Conservation (phyloP, 1,140 invertebrate species). For the Zaprionus camerounensis region DNA sequence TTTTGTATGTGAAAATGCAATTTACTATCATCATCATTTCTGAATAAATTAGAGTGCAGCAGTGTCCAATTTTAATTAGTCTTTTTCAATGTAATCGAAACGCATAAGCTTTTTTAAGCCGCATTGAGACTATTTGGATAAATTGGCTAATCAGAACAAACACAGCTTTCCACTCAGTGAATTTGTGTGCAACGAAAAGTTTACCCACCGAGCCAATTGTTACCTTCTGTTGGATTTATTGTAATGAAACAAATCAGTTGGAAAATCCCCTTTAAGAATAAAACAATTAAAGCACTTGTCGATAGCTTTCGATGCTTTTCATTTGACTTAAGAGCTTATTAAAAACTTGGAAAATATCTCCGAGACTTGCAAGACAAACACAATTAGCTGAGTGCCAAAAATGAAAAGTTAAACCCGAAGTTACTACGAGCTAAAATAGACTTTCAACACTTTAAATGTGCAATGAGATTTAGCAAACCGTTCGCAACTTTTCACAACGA, state of each 20-base stretch:
- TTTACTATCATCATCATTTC: background rate
- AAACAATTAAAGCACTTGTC: background rate
- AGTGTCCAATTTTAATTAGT: background rate
- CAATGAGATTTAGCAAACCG: background rate
- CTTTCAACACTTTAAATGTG: conserved; percentile 2
- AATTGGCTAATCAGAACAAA: conserved; percentile 46
- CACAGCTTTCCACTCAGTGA: conserved; percentile 57
- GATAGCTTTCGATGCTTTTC: background rate
- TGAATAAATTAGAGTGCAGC: no score
- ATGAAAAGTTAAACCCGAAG: conserved; percentile 17
- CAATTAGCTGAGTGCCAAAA: conserved; percentile 54
- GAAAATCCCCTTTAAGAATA: conserved; percentile 13
- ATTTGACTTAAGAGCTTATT: background rate
- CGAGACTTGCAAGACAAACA: conserved; percentile 37
- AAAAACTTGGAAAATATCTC: background rate
- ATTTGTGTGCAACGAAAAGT: conserved; percentile 52
- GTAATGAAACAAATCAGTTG: conserved; percentile 34
- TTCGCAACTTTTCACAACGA: background rate
- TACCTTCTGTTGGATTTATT: conserved; percentile 43
- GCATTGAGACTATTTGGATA: background rate
- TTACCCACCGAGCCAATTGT: conserved; percentile 26
- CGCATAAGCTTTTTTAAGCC: background rate
- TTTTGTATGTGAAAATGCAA: background rate
- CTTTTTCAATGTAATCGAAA: background rate
- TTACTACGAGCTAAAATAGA: background rate